Conservation (phyloP, 2,113 vertebrate species). For the Pandion haliaetus region DNA sequence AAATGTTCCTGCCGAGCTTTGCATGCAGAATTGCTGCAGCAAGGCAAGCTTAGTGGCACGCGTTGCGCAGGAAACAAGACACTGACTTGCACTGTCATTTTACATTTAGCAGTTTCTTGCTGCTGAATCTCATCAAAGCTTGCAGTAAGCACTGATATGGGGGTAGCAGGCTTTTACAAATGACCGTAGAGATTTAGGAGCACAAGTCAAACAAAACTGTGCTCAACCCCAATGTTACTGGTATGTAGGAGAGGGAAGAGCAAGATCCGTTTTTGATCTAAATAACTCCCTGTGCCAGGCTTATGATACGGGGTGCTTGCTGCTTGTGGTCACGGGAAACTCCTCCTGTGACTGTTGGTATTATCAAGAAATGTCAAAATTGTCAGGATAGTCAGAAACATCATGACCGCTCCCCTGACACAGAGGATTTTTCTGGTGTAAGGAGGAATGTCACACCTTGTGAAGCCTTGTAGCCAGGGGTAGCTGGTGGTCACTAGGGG, state of each 20-base stretch:
- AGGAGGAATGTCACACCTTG: not conserved
- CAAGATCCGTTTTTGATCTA: not conserved
- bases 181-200: not conserved
- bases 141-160: not conserved
- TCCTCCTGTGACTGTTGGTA: not conserved
- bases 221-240: not conserved
- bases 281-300: not conserved
- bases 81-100: not conserved
- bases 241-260: too few species aligned
- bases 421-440: not conserved
- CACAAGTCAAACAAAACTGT: not conserved
- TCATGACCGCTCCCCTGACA: not conserved
- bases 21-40: not conserved
- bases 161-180: not conserved
- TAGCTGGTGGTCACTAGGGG: not conserved
- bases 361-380: not conserved
- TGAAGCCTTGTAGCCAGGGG: not conserved
- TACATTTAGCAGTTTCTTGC: not conserved
- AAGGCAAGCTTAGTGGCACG: not conserved
- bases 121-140: not conserved
- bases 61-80: not conserved
- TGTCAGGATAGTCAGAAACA: not conserved
- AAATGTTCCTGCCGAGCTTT: not conserved
- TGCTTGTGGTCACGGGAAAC: not conserved
- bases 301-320: rapidly evolving